These are phyloP conservation scores for Uria aalge DNA, from an alignment of 2,113 vertebrate species.

Conservation along the genomic window DNA sequence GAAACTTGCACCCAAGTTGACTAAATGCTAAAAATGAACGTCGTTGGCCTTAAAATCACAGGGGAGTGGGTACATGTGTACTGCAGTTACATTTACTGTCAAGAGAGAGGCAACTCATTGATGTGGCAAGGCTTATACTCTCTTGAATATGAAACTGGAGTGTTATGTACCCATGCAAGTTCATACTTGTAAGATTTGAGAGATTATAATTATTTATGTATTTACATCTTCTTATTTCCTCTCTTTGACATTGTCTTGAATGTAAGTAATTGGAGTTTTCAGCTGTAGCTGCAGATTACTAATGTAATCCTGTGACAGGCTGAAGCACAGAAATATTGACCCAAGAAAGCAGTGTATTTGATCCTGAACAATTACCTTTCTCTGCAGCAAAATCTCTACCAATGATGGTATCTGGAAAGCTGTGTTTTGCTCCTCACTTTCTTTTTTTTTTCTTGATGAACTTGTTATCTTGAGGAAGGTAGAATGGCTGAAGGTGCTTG, in stretches of 20 bases:
- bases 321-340: background rate
- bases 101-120: background rate
- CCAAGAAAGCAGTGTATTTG: accelerated
- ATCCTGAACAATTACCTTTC: background rate
- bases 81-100: background rate
- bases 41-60: background rate
- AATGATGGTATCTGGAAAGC: background rate
- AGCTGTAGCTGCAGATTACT: background rate
- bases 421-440: background rate
- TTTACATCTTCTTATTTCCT: background rate
- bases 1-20: background rate
- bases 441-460: background rate
- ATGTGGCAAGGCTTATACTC: background rate
- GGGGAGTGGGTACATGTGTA: background rate
- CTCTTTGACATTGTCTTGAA: background rate
- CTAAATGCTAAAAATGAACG: background rate
- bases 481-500: background rate
- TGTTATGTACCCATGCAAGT: background rate
- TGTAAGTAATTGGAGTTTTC: background rate
- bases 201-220: background rate
- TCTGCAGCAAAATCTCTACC: background rate
- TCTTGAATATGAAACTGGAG: background rate
- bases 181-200: background rate
- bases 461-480: background rate
- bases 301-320: background rate